Evolutionary conservation across 1,140 invertebrate genomes (phyloP).

Genomic region (Drosophila truncata): DNA sequence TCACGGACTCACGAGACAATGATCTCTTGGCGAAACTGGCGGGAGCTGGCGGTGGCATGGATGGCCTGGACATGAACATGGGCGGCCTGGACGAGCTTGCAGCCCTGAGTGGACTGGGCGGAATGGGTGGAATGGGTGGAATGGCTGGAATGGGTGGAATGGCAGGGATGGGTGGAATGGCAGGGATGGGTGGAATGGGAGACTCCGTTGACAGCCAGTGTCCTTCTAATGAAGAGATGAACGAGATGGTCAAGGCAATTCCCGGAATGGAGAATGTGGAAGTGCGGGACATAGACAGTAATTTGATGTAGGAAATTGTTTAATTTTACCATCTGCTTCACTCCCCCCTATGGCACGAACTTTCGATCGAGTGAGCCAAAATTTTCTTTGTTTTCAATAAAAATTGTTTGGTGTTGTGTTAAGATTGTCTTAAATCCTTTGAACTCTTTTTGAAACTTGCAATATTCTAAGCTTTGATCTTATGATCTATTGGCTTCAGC

Average conservation of each 20-base stretch:
- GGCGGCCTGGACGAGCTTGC: constrained; percentile 55
- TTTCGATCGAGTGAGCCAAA: background rate
- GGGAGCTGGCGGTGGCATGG: constrained; percentile 74
- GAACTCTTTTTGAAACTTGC: too few relatives aligned
- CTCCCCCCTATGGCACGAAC: background rate
- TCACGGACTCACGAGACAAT: constrained; percentile 97
- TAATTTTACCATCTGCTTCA: background rate
- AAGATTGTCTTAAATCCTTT: background rate
- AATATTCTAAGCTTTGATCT: too few relatives aligned
- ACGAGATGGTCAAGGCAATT: constrained; percentile 60
- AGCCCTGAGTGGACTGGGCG: constrained; percentile 40
- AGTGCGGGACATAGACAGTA: constrained; percentile 63
- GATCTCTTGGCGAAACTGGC: constrained; percentile 86
- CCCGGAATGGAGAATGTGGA: constrained; percentile 71
- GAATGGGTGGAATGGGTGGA: constrained; percentile 52
- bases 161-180: constrained; percentile 46
- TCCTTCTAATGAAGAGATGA: constrained; percentile 47
- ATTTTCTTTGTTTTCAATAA: constrained; percentile 1
- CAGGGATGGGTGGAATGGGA: constrained; percentile 16
- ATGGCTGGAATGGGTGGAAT: constrained; percentile 46
- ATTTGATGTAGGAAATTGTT: constrained; percentile 8
- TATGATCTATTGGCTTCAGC: too few relatives aligned
- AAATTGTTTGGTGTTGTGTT: constrained; percentile 1
- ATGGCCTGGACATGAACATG: constrained; percentile 50
- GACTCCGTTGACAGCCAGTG: background rate